Conservation (phyloP, 2,113 vertebrate genomes). For the Etheostoma spectabile region DNA sequence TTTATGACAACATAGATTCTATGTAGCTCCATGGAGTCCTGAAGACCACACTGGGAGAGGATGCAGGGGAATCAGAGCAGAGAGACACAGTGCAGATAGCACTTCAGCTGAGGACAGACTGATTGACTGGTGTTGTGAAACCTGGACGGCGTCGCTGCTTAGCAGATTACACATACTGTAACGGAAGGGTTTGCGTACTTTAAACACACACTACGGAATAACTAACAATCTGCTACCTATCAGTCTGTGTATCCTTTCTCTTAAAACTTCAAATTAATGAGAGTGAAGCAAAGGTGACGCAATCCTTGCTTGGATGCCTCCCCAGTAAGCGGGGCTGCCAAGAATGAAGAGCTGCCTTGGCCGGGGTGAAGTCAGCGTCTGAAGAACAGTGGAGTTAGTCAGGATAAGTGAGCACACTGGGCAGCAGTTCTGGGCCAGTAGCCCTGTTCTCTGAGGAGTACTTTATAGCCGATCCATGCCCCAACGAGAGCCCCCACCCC, state of each 20-base stretch:
- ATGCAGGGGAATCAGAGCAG: slow-evolving; percentile 39
- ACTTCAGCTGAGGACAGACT: slow-evolving; percentile 29
- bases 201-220: slow-evolving; percentile 43
- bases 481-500: slow-evolving; percentile 31
- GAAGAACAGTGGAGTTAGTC: slow-evolving; percentile 72
- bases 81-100: slow-evolving; percentile 23
- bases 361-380: slow-evolving; percentile 63
- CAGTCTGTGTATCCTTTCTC: slow-evolving; percentile 43
- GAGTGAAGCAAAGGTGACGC: slow-evolving; percentile 72
- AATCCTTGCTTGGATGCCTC: slow-evolving; percentile 67
- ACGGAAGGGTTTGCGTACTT: slow-evolving; percentile 39
- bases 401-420: slow-evolving; percentile 65
- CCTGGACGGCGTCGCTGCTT: slow-evolving; percentile 30
- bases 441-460: slow-evolving; percentile 60
- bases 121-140: slow-evolving; percentile 27
- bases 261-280: slow-evolving; percentile 67
- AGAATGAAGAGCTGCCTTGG: slow-evolving; percentile 50
- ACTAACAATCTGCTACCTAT: slow-evolving; percentile 45
- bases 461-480: slow-evolving; percentile 47
- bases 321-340: slow-evolving; percentile 60
- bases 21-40: slow-evolving; percentile 17
- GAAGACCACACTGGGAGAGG: background rate
- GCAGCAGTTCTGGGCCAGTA: slow-evolving; percentile 56
- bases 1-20: slow-evolving; percentile 16
- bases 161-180: slow-evolving; percentile 45